phyloP scores from a whole-genome alignment of 2,113 vertebrate species.

The Pyrgilauda ruficollis region DNA sequence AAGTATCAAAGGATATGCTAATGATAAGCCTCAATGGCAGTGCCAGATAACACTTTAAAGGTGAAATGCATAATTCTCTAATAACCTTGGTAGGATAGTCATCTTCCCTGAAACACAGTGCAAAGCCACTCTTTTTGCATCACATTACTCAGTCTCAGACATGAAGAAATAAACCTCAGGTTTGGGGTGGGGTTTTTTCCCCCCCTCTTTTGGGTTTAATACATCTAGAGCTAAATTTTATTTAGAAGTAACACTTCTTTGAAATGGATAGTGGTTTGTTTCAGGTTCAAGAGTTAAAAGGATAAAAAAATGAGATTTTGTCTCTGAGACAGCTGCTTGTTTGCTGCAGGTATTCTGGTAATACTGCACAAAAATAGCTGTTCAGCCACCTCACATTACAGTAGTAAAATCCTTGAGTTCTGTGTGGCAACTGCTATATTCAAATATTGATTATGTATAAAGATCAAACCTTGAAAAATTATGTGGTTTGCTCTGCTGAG shows the following conservation, averaged over 20 bases:
- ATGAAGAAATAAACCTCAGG: neutral
- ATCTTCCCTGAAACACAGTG: neutral
- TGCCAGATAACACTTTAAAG: neutral
- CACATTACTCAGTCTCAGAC: neutral
- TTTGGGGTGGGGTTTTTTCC: accelerated
- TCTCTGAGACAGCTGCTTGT: neutral
- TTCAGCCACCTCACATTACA: neutral
- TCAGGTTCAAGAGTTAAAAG: neutral
- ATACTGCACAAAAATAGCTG: neutral
- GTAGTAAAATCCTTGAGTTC: neutral
- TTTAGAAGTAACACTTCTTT: neutral
- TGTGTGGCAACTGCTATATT: neutral
- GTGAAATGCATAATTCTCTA: conserved; percentile 2
- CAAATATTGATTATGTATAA: neutral
- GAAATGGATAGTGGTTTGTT: neutral
- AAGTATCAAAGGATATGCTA: neutral
- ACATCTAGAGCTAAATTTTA: neutral
- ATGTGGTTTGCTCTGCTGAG: neutral
- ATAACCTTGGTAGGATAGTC: neutral
- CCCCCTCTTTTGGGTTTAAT: neutral
- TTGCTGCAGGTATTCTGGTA: neutral
- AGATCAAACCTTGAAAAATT: conserved; percentile 14
- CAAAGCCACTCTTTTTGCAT: neutral
- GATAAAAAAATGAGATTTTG: neutral
- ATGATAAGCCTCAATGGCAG: neutral